Conservation (phyloP, 53 echinoderm and acorn worm genomes). For the Patiria pectinifera region DNA sequence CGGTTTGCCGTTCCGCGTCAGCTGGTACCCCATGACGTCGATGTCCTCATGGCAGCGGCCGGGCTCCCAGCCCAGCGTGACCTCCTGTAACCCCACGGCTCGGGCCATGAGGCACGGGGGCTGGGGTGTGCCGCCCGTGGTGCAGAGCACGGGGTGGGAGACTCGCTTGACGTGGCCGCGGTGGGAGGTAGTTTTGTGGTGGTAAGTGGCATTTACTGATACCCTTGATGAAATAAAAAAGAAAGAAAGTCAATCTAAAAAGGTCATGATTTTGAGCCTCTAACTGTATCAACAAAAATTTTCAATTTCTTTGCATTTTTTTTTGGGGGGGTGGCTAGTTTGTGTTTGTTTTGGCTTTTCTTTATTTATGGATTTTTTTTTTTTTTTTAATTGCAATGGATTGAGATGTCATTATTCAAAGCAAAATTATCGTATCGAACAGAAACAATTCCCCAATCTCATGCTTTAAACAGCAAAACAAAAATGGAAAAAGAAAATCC, state of each 20-base stretch:
- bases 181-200: conserved; percentile 63
- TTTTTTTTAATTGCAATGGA: too few species aligned
- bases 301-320: too few species aligned
- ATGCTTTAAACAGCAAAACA: too few species aligned
- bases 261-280: too few species aligned
- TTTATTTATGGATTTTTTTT: too few species aligned
- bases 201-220: conserved; percentile 66
- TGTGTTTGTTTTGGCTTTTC: too few species aligned
- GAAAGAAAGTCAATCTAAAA: neutral
- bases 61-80: conserved; percentile 67
- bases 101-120: conserved; percentile 62
- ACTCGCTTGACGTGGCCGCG: conserved; percentile 16
- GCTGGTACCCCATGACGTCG: conserved; percentile 66
- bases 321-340: too few species aligned
- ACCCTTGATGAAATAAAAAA: conserved; percentile 55
- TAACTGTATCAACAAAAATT: neutral
- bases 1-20: conserved; percentile 67
- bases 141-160: conserved; percentile 49
- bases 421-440: too few species aligned
- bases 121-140: conserved; percentile 74
- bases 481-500: too few species aligned
- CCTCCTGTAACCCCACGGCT: conserved; percentile 70
- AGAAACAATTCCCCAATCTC: too few species aligned
- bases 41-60: conserved; percentile 81
- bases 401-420: too few species aligned